Percentiles rank a stretch among this genome's conserved stretches.
Conservation (phyloP, 2,888 invertebrate species). For the Pycnomerus fuliginosus region DNA sequence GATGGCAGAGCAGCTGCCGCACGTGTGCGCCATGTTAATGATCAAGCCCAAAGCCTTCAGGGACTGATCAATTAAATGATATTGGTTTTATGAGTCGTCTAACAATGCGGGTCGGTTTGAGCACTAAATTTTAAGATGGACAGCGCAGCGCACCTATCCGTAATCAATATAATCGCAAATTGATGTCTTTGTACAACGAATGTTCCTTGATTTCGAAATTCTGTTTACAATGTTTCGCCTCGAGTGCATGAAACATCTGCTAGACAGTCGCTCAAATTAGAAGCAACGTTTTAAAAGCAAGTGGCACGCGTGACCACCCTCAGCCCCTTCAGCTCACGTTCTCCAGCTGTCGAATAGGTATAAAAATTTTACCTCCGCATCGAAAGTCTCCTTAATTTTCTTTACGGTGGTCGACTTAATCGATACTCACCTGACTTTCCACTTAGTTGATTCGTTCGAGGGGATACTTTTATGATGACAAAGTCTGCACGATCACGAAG, state of each 20-base stretch:
- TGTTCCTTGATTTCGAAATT: no score
- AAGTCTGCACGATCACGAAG: conserved; percentile 14
- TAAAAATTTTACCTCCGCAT: conserved; percentile 5
- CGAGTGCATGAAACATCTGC: no score
- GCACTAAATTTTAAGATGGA: no score
- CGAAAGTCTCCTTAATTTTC: conserved; percentile 10
- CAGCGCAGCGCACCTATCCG: no score
- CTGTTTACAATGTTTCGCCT: no score
- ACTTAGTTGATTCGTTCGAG: conserved; percentile 13
- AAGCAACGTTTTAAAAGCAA: conserved; percentile 24
- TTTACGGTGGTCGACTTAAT: conserved; percentile 7
- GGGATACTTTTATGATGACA: conserved; percentile 18
- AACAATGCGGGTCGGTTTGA: conserved; percentile 11
- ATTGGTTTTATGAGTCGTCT: conserved; percentile 16
- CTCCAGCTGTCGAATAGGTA: conserved; percentile 14
- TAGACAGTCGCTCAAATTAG: conserved; percentile 18
- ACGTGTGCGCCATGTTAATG: conserved; percentile 22
- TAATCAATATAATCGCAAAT: no score
- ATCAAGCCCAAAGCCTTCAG: conserved; percentile 10
- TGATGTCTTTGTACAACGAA: no score
- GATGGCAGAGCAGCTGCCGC: conserved; percentile 20
- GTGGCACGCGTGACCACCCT: conserved; percentile 22
- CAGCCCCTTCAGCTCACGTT: conserved; percentile 12
- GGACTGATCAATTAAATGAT: conserved; percentile 21
- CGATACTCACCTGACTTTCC: conserved; percentile 16